phyloP scores from a whole-genome alignment of 2,888 invertebrate species.

The Mesorhabditis belari region DNA sequence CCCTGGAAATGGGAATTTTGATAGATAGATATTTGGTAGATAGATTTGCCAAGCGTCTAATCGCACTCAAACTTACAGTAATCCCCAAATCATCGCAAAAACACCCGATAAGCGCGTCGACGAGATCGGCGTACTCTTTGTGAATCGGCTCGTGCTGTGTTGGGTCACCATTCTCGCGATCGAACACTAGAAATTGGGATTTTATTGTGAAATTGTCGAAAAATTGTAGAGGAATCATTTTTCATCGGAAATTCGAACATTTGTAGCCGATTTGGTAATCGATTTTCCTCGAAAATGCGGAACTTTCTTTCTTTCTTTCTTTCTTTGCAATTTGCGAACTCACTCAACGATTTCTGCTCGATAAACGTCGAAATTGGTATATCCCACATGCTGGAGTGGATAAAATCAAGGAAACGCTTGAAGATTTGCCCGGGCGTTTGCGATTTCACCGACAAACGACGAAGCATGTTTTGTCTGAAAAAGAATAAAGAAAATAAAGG shows the following conservation, averaged over 20 bases:
- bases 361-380: conserved; percentile 45
- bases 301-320: background rate
- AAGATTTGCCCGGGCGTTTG: background rate
- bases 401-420: conserved; percentile 36
- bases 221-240: background rate
- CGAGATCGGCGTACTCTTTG: conserved; percentile 54
- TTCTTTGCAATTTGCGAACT: background rate
- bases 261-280: too few species aligned
- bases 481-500: background rate
- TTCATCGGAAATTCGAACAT: too few species aligned
- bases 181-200: conserved; percentile 55
- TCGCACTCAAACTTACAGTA: background rate
- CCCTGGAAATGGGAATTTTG: too few species aligned
- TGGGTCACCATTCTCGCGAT: conserved; percentile 54
- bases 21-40: too few species aligned
- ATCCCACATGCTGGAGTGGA: conserved; percentile 43
- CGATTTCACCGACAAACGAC: background rate
- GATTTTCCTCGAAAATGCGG: background rate
- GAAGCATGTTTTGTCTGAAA: background rate
- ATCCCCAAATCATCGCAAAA: conserved; percentile 28
- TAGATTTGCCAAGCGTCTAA: too few species aligned
- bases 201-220: background rate
- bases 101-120: conserved; percentile 43
- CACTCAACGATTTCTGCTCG: conserved; percentile 45
- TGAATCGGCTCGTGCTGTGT: conserved; percentile 50